Evolutionary conservation across 2,113 vertebrate genomes (phyloP), one percentile per base, ranked within the genome.

Genomic region (Caretta caretta): DNA sequence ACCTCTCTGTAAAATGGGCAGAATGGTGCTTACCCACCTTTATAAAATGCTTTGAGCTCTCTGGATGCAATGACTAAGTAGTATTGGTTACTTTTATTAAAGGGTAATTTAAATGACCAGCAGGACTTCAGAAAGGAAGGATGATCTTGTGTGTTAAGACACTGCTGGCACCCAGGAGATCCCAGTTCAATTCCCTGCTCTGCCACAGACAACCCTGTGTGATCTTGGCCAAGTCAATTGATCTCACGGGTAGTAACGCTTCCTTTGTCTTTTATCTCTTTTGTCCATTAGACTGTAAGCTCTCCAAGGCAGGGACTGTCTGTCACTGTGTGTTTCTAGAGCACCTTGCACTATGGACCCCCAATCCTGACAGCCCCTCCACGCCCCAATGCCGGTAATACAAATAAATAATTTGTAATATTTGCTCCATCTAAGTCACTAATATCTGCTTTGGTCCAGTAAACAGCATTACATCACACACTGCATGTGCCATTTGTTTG

Each of bases 401-500:
- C 79, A 96, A 87, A 92, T 46, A 95, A 95, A 90, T 88, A 94
- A 72, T 38, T 10, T 22, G 65, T 72, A 72, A 86, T 85, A 76
- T 92, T 91, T 91, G 69, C 79, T 93, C 92, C 65, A 86, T 95
- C 93, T 93, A 86, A 97, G 92, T 97, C 97, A 97, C 82, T 90
- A 53, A 96, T 86, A 96, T 53, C 89, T 89, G 91, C 84, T 90
- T 91, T 1, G 0, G 96, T 96, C 92, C 94, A 92, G 87, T 96
- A 96, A 97, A 96, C 95, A 96, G 75, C 87, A 82, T 97, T 93
- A 95, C 96, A 94, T 97, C 97, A 94, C 76, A 59, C 81, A 92
- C 87, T 69, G 84, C 86, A 90, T 95, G 89, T 90, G 80, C 93
- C 84, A 89, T 29, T 42, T 46, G 81, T 5, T 3, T 84, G 62